Conservation (phyloP, 2,113 vertebrate genomes). For the Dipodomys spectabilis region DNA sequence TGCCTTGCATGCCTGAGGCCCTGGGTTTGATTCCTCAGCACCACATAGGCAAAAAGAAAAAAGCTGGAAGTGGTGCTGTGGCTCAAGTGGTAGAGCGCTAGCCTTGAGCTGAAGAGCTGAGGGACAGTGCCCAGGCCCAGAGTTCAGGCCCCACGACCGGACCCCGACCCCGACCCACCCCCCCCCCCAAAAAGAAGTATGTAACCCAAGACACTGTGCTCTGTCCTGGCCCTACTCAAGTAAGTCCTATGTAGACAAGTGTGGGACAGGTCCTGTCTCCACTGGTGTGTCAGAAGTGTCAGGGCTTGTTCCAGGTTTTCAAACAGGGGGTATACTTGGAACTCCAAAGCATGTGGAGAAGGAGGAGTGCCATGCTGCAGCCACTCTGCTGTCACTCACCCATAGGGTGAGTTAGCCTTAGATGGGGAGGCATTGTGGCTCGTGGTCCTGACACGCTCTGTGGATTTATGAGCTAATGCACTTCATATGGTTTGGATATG, state of each 20-base stretch:
- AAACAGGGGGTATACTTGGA: neutral
- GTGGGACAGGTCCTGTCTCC: neutral
- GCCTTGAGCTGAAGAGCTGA: no score
- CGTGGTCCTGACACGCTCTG: rapidly evolving
- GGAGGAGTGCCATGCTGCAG: neutral
- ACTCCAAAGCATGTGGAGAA: neutral
- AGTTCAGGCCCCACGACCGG: no score
- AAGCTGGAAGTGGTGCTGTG: no score
- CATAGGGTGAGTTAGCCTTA: neutral
- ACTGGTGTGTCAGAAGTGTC: neutral
- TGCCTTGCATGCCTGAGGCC: no score
- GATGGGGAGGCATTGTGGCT: no score
- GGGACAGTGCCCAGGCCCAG: no score
- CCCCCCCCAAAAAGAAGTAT: no score
- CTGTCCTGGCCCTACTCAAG: neutral
- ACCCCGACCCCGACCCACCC: no score
- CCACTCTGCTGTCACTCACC: neutral
- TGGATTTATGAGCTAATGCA: neutral
- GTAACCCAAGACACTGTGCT: neutral
- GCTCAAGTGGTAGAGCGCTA: no score
- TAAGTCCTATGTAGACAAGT: no score
- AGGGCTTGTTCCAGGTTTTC: neutral
- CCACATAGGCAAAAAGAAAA: no score
- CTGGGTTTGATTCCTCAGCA: no score
- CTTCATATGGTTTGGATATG: neutral